Conservation (phyloP, 2,797 vertebrate genomes). For the Chaetodon trifasciatus region DNA sequence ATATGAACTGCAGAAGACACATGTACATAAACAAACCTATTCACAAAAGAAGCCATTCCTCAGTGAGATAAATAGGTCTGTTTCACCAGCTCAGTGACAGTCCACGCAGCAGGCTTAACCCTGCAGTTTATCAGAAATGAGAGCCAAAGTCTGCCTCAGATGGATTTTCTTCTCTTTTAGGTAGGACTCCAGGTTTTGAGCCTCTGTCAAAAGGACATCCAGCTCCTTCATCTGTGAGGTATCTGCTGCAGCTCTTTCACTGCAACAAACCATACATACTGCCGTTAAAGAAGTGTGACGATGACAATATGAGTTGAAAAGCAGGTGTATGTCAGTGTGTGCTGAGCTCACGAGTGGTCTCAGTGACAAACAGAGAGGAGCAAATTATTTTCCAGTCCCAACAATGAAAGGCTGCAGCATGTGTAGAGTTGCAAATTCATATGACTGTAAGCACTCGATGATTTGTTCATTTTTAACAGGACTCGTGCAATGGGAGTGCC, state of each 20-base stretch:
- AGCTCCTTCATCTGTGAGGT: slow-evolving; percentile 77
- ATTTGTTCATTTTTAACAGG: too few relatives aligned
- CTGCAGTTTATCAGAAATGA: slow-evolving; percentile 83
- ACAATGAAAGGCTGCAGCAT: not conserved
- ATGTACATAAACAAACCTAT: slow-evolving; percentile 1
- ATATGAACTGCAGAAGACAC: slow-evolving; percentile 5
- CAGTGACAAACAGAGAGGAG: not conserved
- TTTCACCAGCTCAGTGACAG: not conserved
- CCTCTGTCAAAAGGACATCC: slow-evolving; percentile 78
- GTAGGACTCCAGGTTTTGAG: slow-evolving; percentile 73
- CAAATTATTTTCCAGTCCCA: not conserved
- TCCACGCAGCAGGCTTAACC: slow-evolving; percentile 36
- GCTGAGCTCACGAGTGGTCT: not conserved
- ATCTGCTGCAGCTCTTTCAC: slow-evolving; percentile 79
- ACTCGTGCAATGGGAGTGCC: too few relatives aligned
- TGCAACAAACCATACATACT: slow-evolving; percentile 54
- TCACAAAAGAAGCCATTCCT: not conserved
- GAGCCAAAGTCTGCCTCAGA: slow-evolving; percentile 74
- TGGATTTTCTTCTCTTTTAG: slow-evolving; percentile 83
- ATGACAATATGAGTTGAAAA: not conserved
- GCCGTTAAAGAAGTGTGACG: not conserved
- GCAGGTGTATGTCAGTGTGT: not conserved
- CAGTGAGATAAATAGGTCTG: not conserved
- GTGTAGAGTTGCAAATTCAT: not conserved
- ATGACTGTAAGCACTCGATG: too few relatives aligned